Evolutionary conservation across 1,140 invertebrate species (phyloP).

Genomic region (Polypedilum vanderplanki): DNA sequence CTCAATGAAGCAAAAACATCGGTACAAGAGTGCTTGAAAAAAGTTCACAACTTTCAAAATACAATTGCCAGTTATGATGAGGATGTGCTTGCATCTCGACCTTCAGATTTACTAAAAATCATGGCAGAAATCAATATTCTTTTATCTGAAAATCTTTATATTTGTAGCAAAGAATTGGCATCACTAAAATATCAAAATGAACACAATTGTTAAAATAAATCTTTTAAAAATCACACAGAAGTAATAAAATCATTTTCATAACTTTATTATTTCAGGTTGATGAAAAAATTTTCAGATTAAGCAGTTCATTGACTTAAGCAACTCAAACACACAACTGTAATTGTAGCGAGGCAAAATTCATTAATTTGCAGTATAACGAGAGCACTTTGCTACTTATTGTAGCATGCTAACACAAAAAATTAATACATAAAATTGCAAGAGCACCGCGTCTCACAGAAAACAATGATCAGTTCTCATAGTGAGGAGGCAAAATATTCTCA

Average conservation of each 20-base stretch:
- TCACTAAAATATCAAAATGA: not conserved
- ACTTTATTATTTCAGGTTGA: too few relatives aligned
- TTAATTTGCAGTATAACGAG: slow-evolving; percentile 25
- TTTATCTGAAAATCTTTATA: not conserved
- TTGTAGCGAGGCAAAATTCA: not conserved
- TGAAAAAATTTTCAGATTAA: not conserved
- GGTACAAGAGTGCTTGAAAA: not conserved
- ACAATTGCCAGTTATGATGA: slow-evolving; percentile 22
- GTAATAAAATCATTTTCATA: too few relatives aligned
- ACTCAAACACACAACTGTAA: slow-evolving; percentile 18
- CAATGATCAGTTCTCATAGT: slow-evolving; percentile 27
- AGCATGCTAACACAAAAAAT: slow-evolving; percentile 23
- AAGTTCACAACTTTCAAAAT: slow-evolving; percentile 7
- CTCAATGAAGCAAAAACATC: not conserved
- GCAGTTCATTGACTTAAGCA: slow-evolving; percentile 7
- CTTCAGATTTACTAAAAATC: not conserved
- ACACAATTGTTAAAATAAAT: not conserved
- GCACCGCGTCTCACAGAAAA: not conserved
- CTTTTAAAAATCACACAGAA: not conserved
- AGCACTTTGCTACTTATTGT: not conserved
- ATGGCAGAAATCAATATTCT: slow-evolving; percentile 22
- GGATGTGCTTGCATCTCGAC: not conserved
- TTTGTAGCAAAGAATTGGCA: not conserved
- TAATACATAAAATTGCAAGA: slow-evolving; percentile 23
- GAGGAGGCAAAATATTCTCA: slow-evolving; percentile 16